Percentiles rank a stretch among this genome's conserved stretches.
These are phyloP conservation scores for Acronicta alni DNA, from an alignment of 2,888 invertebrate species.

Conservation along the genomic window DNA sequence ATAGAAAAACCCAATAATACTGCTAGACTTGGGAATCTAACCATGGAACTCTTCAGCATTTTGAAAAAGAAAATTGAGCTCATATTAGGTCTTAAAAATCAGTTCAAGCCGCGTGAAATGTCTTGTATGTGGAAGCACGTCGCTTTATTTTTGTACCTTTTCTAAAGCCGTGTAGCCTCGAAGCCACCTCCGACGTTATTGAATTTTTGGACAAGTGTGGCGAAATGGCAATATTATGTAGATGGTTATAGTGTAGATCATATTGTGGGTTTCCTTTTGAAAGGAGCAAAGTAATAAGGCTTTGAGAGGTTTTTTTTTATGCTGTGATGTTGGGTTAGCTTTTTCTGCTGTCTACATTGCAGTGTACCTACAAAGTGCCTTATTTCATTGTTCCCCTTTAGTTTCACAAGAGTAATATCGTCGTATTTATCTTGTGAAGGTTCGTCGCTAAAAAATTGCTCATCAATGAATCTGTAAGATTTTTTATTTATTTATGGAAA, in stretches of 20 bases:
- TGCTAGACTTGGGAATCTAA: too few species aligned
- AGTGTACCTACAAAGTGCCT: too few species aligned
- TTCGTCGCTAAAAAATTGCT: too few species aligned
- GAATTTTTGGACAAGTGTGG: constrained; percentile 36
- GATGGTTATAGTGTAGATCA: constrained; percentile 22
- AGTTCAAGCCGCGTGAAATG: not conserved
- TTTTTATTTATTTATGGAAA: too few species aligned
- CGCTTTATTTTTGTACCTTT: constrained; percentile 15
- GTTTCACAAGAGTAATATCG: too few species aligned
- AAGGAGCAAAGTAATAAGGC: constrained; percentile 20
- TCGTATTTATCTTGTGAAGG: too few species aligned
- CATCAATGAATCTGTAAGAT: too few species aligned
- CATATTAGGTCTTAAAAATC: not conserved
- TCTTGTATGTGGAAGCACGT: not conserved
- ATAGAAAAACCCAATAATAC: too few species aligned
- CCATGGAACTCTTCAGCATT: too few species aligned
- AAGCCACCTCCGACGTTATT: constrained; percentile 29
- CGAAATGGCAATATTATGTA: constrained; percentile 40
- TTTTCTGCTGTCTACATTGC: not conserved
- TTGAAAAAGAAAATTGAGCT: not conserved
- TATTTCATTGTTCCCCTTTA: too few species aligned
- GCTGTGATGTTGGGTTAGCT: not conserved
- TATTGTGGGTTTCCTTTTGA: constrained; percentile 34
- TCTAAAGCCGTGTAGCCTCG: constrained; percentile 6
- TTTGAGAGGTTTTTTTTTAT: constrained; percentile 24